Percentiles rank a stretch among this genome's conserved stretches.
phyloP scores from a whole-genome alignment of 2,113 vertebrate species.

The Condylura cristata region DNA sequence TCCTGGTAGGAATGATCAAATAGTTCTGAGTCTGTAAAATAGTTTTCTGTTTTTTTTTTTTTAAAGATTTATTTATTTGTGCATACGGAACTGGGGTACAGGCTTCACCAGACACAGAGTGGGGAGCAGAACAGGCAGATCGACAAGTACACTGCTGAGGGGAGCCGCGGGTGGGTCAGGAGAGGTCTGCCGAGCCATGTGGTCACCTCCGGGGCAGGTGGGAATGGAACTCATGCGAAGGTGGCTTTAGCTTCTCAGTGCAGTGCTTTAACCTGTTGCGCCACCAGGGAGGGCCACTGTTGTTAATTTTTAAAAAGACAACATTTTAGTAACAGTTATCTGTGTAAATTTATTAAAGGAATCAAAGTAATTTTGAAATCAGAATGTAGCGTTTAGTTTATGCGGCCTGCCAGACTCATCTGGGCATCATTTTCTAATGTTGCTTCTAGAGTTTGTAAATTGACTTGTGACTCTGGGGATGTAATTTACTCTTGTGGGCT shows the following conservation, averaged over 20 bases:
- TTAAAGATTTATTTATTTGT: no score
- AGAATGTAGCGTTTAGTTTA: not conserved
- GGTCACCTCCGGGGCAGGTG: no score
- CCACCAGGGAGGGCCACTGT: no score
- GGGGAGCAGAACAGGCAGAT: no score
- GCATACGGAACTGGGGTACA: no score
- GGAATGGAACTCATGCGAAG: no score
- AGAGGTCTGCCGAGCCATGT: no score
- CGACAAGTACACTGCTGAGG: no score
- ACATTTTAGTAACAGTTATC: not conserved
- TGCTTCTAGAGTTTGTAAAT: slow-evolving; percentile 13
- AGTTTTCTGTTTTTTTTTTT: not conserved
- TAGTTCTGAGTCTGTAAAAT: slow-evolving; percentile 13
- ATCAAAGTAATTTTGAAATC: not conserved
- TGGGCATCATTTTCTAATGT: not conserved
- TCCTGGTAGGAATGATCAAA: not conserved
- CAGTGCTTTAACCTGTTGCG: no score
- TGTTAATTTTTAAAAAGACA: not conserved
- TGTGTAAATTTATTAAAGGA: slow-evolving; percentile 3
- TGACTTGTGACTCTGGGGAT: not conserved
- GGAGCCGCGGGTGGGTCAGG: no score
- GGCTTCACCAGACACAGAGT: no score
- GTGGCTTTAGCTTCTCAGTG: no score
- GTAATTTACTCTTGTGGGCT: not conserved
- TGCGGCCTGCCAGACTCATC: not conserved